Evolutionary conservation across 1,140 invertebrate species (phyloP).

Genomic region (Bombus breviceps): DNA sequence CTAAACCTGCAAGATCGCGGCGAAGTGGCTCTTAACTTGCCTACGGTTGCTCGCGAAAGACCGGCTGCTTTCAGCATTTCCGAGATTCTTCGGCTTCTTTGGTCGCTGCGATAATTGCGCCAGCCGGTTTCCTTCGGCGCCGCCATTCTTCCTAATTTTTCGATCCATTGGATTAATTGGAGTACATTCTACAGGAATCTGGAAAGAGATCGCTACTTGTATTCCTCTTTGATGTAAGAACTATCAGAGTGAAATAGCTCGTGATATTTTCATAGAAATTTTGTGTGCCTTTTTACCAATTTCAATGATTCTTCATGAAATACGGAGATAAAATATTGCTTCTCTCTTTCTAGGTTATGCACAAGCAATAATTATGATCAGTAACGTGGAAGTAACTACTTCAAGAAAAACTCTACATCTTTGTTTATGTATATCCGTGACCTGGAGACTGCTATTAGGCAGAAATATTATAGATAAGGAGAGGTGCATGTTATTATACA

Average conservation of each 20-base stretch:
- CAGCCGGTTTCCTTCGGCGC: not conserved
- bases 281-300: not conserved
- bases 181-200: not conserved
- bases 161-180: not conserved
- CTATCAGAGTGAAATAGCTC: not conserved
- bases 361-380: too few relatives aligned
- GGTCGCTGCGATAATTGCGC: conserved; percentile 6
- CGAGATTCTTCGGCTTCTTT: conserved; percentile 14
- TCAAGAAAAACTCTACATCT: too few relatives aligned
- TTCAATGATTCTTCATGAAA: not conserved
- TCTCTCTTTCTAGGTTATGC: accelerated
- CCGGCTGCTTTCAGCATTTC: conserved; percentile 15
- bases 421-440: too few relatives aligned
- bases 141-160: not conserved
- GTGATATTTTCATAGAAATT: not conserved
- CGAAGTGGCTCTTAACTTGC: conserved; percentile 59
- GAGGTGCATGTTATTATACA: too few relatives aligned
- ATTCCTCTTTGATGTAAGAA: not conserved
- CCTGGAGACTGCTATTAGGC: accelerated
- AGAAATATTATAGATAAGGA: too few relatives aligned
- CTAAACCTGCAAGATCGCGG: conserved; percentile 72
- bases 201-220: too few relatives aligned
- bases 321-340: not conserved
- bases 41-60: conserved; percentile 31
- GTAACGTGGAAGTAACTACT: too few relatives aligned